phyloP scores from a whole-genome alignment of 1,140 invertebrate species.

The Muscidifurax raptorellus region DNA sequence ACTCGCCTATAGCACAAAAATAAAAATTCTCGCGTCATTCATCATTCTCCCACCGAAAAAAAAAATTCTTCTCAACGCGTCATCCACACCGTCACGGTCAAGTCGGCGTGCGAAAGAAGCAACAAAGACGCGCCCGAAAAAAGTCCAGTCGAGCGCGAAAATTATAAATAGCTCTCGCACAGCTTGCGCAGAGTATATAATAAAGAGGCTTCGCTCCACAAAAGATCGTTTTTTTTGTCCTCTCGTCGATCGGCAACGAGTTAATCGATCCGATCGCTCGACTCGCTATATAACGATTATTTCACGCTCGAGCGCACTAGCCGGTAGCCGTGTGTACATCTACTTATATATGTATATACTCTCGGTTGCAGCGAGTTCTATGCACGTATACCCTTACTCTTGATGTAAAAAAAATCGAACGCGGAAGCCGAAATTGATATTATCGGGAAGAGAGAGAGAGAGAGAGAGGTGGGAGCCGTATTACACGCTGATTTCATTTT shows the following conservation, averaged over 20 bases:
- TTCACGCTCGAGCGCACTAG: slow-evolving; percentile 5
- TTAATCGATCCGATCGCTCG: slow-evolving; percentile 8
- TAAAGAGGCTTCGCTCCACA: background rate
- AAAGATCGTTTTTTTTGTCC: background rate
- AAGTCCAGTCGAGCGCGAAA: background rate
- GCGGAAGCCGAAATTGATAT: background rate
- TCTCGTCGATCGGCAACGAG: background rate
- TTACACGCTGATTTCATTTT: background rate
- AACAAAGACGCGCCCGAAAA: background rate
- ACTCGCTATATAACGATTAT: background rate
- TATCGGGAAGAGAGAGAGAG: background rate
- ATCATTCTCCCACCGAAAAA: background rate
- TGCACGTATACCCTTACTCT: too few species aligned
- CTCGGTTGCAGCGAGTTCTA: background rate
- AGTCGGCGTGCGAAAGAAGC: background rate
- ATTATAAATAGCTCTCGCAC: background rate
- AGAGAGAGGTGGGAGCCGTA: background rate
- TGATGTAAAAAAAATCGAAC: too few species aligned
- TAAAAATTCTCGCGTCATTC: too few species aligned
- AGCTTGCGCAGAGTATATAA: background rate
- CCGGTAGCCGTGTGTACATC: background rate
- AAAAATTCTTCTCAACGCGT: background rate
- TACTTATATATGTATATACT: background rate
- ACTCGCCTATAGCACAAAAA: too few species aligned
- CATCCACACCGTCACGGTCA: background rate